A percentile compares a stretch with the other conserved stretches of the same genome.
These are phyloP conservation scores for Diplazon laetatorius DNA, from an alignment of 2,888 invertebrate genomes.

Conservation along the genomic window DNA sequence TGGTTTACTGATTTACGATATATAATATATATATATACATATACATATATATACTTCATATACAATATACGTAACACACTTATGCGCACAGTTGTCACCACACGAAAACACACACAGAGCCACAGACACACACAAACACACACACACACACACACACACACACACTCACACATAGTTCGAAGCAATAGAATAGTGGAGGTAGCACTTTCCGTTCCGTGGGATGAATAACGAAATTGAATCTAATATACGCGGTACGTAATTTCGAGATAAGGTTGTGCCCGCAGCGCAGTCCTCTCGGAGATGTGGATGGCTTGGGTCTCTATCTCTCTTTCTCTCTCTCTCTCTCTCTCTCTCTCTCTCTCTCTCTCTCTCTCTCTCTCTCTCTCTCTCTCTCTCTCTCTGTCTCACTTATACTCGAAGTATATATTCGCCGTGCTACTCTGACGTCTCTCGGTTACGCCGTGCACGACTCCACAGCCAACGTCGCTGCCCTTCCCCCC, in stretches of 20 bases:
- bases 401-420: slow-evolving; percentile 22
- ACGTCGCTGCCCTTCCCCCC: background rate
- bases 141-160: background rate
- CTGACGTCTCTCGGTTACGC: background rate
- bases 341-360: slow-evolving; percentile 22
- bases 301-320: slow-evolving; percentile 7
- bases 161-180: background rate
- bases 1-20: slow-evolving; percentile 56
- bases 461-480: slow-evolving; percentile 17
- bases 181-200: slow-evolving; percentile 39
- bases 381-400: slow-evolving; percentile 15
- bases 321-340: slow-evolving; percentile 9
- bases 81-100: no score
- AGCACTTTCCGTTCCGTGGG: slow-evolving; percentile 58
- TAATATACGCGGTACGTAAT: slow-evolving; percentile 63
- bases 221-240: slow-evolving; percentile 65
- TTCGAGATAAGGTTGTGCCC: slow-evolving; percentile 59
- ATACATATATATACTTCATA: background rate
- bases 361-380: slow-evolving; percentile 17
- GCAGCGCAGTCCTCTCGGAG: slow-evolving; percentile 26
- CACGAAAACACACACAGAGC: no score
- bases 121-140: slow-evolving; percentile 4
- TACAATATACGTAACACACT: background rate
- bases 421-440: background rate
- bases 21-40: slow-evolving; percentile 16